Conservation (phyloP, 2,113 vertebrate species). For the Phoenicopterus ruber region DNA sequence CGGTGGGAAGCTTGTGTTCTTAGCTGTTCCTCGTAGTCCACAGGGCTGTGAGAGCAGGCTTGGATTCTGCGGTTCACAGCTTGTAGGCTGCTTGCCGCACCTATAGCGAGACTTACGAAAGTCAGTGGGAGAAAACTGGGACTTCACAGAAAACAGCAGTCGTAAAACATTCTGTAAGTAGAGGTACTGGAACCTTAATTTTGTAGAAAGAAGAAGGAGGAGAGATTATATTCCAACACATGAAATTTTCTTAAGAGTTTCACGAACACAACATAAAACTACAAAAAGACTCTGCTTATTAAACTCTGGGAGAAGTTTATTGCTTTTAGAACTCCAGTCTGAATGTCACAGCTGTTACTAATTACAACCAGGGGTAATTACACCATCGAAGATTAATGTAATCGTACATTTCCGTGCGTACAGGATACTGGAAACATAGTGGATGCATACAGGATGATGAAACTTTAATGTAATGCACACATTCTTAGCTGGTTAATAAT, state of each 20-base stretch:
- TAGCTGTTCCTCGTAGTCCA: neutral
- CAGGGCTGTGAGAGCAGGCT: neutral
- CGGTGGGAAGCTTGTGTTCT: neutral
- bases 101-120: neutral
- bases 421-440: neutral
- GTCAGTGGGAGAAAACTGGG: neutral
- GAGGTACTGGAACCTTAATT: neutral
- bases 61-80: neutral
- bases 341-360: slow-evolving; percentile 20
- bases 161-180: neutral
- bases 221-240: neutral
- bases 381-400: neutral
- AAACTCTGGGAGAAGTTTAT: neutral
- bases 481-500: neutral
- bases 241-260: neutral
- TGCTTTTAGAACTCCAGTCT: neutral
- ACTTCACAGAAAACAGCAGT: neutral
- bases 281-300: neutral
- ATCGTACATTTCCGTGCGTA: neutral
- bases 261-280: neutral
- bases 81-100: neutral
- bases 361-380: slow-evolving; percentile 11
- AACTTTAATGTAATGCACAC: neutral
- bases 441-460: neutral
- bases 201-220: neutral